Evolutionary conservation across 2,113 vertebrate species (phyloP).

Genomic region (Hippoglossus stenolepis): DNA sequence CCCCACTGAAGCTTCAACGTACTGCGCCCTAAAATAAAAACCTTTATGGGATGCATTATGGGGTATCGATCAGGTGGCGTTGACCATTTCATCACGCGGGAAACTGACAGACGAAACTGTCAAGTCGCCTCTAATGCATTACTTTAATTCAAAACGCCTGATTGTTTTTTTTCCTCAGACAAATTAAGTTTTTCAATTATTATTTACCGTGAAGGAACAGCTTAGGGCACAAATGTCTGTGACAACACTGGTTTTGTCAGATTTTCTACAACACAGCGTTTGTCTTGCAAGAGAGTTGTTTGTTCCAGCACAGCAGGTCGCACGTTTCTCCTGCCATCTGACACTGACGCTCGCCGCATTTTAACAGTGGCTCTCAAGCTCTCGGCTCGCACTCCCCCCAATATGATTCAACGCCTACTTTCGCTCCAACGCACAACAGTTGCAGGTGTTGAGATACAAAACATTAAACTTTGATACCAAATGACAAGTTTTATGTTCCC

Average conservation of each 20-base stretch:
- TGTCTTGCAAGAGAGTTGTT: background rate
- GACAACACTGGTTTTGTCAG: background rate
- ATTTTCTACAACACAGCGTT: slow-evolving; percentile 14
- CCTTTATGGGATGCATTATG: slow-evolving; percentile 37
- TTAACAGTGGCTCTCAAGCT: slow-evolving; percentile 4
- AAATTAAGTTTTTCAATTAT: background rate
- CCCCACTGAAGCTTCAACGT: slow-evolving; percentile 13
- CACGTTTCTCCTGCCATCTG: slow-evolving; percentile 1
- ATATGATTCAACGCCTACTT: slow-evolving; percentile 42
- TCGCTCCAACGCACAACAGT: background rate
- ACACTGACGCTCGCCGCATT: slow-evolving; percentile 18
- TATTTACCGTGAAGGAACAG: background rate
- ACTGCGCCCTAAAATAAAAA: slow-evolving; percentile 38
- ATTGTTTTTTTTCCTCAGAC: background rate
- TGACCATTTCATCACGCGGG: slow-evolving; percentile 40
- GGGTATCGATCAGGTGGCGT: slow-evolving; percentile 34
- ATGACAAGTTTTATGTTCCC: slow-evolving; percentile 69
- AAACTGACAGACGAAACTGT: background rate
- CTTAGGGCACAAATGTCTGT: background rate
- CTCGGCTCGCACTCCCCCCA: slow-evolving; percentile 3
- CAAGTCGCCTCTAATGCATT: slow-evolving; percentile 2
- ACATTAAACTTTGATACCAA: slow-evolving; percentile 55
- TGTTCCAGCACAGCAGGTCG: slow-evolving; percentile 1
- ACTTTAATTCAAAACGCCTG: background rate
- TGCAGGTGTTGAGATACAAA: slow-evolving; percentile 52